Evolutionary conservation across 2,888 invertebrate species (phyloP).

Genomic region (Mythimna albipuncta): DNA sequence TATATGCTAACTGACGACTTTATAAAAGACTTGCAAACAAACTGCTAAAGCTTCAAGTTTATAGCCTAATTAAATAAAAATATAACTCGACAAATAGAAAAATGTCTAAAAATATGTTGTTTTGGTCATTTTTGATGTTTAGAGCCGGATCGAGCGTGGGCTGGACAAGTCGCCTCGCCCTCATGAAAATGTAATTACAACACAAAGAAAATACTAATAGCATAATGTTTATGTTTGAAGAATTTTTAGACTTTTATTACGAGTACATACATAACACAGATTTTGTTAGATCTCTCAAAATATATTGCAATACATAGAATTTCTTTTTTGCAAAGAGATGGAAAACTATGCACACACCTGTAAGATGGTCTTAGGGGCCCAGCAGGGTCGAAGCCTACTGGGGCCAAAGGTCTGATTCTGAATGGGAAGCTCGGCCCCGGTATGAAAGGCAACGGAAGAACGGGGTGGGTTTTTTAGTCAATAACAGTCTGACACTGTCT

Average conservation of each 20-base stretch:
- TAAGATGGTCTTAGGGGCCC: too few relatives aligned
- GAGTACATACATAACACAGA: too few relatives aligned
- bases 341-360: neutral
- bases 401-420: too few relatives aligned
- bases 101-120: conserved; percentile 19
- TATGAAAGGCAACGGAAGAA: too few relatives aligned
- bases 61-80: conserved; percentile 1
- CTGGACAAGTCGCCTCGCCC: conserved; percentile 2
- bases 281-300: neutral
- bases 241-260: neutral
- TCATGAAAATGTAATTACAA: conserved; percentile 31
- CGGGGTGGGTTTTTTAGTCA: too few relatives aligned
- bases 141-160: conserved; percentile 13
- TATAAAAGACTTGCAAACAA: neutral
- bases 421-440: too few relatives aligned
- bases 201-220: conserved; percentile 13
- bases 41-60: neutral
- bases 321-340: neutral
- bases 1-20: neutral
- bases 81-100: neutral
- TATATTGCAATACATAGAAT: neutral
- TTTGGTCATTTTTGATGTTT: conserved; percentile 23
- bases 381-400: too few relatives aligned
- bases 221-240: conserved; percentile 15
- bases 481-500: too few relatives aligned